Percentiles rank a stretch among this genome's conserved stretches.
phyloP scores from a whole-genome alignment of 2,797 vertebrate species.

The Sebastes paucispinis region DNA sequence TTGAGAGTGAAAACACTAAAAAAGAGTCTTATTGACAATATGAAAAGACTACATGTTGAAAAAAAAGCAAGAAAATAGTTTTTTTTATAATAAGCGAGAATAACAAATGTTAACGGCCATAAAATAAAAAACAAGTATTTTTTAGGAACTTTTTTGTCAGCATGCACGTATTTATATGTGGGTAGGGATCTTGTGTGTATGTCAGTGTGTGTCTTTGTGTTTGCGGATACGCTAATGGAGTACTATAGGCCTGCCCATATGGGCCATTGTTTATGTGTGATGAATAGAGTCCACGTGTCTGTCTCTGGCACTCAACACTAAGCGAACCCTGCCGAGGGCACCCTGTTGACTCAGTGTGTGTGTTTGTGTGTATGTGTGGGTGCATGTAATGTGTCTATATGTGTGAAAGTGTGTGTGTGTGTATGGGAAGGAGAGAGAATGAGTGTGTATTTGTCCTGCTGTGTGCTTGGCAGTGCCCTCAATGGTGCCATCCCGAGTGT shows the following conservation, averaged over 20 bases:
- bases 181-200: conserved; percentile 8
- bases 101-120: neutral
- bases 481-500: conserved; percentile 79
- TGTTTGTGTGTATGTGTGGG: conserved; percentile 37
- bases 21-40: neutral
- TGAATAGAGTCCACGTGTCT: conserved; percentile 79
- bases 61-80: neutral
- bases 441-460: conserved; percentile 81
- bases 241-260: conserved; percentile 70
- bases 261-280: conserved; percentile 82
- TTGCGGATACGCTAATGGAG: conserved; percentile 62
- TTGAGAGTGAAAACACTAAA: neutral
- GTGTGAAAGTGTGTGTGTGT: conserved; percentile 41
- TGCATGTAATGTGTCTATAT: conserved; percentile 52
- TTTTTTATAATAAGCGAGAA: conserved; percentile 38
- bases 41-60: neutral
- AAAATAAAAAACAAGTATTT: neutral
- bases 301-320: conserved; percentile 75
- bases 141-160: conserved; percentile 3
- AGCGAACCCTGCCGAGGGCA: conserved; percentile 74
- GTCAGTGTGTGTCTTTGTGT: conserved; percentile 18
- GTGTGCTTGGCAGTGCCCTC: conserved; percentile 85
- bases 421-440: conserved; percentile 62
- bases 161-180: conserved; percentile 1
- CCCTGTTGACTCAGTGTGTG: conserved; percentile 76